A percentile compares a stretch with the other conserved stretches of the same genome.
These are phyloP conservation scores for Nezara viridula DNA, from an alignment of 2,888 invertebrate genomes.

Conservation along the genomic window DNA sequence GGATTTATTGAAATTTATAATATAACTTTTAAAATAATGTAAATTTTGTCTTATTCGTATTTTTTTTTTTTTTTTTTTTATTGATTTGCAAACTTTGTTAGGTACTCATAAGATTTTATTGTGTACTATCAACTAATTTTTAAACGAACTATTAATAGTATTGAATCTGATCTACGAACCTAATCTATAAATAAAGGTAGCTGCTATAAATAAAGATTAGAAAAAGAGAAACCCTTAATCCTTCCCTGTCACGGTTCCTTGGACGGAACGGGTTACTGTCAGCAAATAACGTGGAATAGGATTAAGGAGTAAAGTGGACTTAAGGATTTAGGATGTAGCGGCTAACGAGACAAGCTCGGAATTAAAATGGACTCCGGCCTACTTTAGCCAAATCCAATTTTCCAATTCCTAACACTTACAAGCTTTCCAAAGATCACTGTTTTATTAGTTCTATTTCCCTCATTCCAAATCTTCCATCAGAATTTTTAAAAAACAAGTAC, in stretches of 20 bases:
- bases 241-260: not conserved
- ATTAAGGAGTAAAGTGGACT: slow-evolving; percentile 2
- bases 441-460: not conserved
- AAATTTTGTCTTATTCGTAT: too few relatives aligned
- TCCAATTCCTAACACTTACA: not conserved
- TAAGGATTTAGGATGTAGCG: slow-evolving; percentile 21
- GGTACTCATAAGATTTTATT: too few relatives aligned
- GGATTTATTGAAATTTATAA: too few relatives aligned
- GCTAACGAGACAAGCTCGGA: slow-evolving; percentile 1
- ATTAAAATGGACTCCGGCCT: not conserved
- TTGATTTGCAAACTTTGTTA: too few relatives aligned
- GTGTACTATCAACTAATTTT: too few relatives aligned
- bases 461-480: not conserved
- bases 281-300: not conserved
- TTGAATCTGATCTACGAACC: not conserved
- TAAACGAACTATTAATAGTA: not conserved
- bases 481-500: too few relatives aligned
- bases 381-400: slow-evolving; percentile 5
- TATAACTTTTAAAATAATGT: too few relatives aligned
- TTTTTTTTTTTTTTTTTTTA: too few relatives aligned
- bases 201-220: not conserved
- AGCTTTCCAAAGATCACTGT: not conserved
- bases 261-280: not conserved
- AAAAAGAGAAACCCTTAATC: not conserved
- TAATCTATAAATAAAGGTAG: not conserved